Conservation (phyloP, 2,888 invertebrate genomes). For the Gastrophysa polygoni region DNA sequence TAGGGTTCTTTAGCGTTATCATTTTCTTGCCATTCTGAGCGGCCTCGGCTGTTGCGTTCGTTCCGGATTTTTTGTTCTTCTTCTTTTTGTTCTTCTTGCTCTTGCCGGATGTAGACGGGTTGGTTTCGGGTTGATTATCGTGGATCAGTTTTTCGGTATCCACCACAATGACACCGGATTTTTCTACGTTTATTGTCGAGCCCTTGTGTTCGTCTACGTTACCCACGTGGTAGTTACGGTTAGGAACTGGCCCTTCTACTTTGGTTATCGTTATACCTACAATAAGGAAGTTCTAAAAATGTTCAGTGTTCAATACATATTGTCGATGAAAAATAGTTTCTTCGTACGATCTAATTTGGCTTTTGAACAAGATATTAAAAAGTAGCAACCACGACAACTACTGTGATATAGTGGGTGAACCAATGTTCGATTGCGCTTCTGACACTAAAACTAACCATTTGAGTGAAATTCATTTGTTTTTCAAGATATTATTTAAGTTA, state of each 20-base stretch:
- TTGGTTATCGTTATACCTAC: slow-evolving; percentile 60
- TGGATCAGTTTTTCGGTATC: slow-evolving; percentile 66
- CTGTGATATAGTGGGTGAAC: no score
- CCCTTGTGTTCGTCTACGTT: slow-evolving; percentile 40
- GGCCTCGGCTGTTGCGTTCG: slow-evolving; percentile 40
- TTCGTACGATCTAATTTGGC: no score
- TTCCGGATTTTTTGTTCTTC: slow-evolving; percentile 62
- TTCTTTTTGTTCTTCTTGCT: slow-evolving; percentile 60
- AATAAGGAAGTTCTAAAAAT: no score
- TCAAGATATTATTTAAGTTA: no score
- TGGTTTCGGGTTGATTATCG: slow-evolving; percentile 38
- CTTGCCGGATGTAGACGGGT: slow-evolving; percentile 31
- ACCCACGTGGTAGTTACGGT: slow-evolving; percentile 46
- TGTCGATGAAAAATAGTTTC: no score
- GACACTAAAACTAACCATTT: no score
- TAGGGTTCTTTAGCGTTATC: slow-evolving; percentile 80
- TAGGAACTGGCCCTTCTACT: slow-evolving; percentile 56
- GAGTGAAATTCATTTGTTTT: no score
- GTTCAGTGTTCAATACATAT: no score
- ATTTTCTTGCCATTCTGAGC: slow-evolving; percentile 58
- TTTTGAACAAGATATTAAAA: no score
- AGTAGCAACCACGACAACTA: no score
- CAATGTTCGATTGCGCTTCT: no score
- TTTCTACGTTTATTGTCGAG: slow-evolving; percentile 49
- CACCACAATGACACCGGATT: slow-evolving; percentile 66